A percentile compares a stretch with the other conserved stretches of the same genome.
These are phyloP conservation scores for Neolamprologus sp. DNA, from an alignment of 2,113 vertebrate genomes.

Conservation along the genomic window DNA sequence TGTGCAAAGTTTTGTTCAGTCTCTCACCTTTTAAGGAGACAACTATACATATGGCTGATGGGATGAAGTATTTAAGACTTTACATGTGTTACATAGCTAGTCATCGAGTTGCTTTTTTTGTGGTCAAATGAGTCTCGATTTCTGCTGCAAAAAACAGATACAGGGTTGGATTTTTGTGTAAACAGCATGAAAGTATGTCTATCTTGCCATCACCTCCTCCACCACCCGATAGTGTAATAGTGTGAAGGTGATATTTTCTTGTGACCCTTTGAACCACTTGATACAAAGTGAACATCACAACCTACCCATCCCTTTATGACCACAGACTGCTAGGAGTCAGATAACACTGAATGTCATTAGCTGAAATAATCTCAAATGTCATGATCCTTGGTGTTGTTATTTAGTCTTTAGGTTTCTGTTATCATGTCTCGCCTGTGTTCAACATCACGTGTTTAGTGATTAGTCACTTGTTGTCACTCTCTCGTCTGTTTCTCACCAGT, in stretches of 20 bases:
- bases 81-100: not conserved
- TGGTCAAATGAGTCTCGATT: not conserved
- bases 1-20: not conserved
- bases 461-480: not conserved
- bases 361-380: not conserved
- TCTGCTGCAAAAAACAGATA: not conserved
- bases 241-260: not conserved
- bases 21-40: not conserved
- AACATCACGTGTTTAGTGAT: not conserved
- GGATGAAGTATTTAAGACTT: not conserved
- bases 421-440: not conserved
- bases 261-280: not conserved
- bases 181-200: not conserved
- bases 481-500: not conserved
- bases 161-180: not conserved
- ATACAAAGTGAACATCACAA: not conserved
- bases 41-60: not conserved
- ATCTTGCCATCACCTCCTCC: not conserved
- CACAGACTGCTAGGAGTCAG: not conserved
- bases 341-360: not conserved
- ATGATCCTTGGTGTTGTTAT: not conserved
- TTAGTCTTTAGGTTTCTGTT: not conserved
- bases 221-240: not conserved
- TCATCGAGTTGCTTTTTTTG: not conserved
- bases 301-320: not conserved